Evolutionary conservation across 2,113 vertebrate genomes (phyloP).

Genomic region (Echinops telfairi): DNA sequence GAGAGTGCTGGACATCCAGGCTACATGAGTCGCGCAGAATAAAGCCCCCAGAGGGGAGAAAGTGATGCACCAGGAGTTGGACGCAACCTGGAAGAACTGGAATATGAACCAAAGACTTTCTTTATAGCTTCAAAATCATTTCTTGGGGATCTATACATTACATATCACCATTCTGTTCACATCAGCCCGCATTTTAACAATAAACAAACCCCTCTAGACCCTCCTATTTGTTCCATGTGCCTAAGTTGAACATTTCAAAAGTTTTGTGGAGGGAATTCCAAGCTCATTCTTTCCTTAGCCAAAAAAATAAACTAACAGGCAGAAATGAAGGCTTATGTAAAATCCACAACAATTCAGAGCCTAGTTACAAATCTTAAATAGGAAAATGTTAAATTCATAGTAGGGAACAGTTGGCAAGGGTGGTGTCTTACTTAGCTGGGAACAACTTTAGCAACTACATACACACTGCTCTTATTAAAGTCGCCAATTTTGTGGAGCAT

Average conservation of each 20-base stretch:
- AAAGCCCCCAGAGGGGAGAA: neutral
- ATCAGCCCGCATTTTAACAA: neutral
- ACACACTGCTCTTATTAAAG: neutral
- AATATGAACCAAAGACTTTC: neutral
- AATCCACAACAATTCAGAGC: neutral
- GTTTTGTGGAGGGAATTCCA: neutral
- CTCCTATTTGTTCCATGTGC: neutral
- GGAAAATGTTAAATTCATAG: neutral
- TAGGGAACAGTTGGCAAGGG: neutral
- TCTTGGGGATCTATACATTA: neutral
- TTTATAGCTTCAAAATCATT: neutral
- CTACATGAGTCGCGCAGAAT: neutral
- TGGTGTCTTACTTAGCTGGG: neutral
- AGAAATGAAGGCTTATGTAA: neutral
- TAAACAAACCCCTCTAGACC: neutral
- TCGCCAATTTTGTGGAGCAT: neutral
- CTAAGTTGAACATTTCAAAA: neutral
- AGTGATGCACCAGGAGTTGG: neutral
- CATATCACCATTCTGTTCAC: neutral
- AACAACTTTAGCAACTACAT: neutral
- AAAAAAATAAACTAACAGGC: neutral
- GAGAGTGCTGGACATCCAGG: too few species aligned
- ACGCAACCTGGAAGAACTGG: neutral
- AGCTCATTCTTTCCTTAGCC: neutral
- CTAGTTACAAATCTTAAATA: neutral